Conservation (phyloP, 2,113 vertebrate genomes). For the Delphinapterus leucas region DNA sequence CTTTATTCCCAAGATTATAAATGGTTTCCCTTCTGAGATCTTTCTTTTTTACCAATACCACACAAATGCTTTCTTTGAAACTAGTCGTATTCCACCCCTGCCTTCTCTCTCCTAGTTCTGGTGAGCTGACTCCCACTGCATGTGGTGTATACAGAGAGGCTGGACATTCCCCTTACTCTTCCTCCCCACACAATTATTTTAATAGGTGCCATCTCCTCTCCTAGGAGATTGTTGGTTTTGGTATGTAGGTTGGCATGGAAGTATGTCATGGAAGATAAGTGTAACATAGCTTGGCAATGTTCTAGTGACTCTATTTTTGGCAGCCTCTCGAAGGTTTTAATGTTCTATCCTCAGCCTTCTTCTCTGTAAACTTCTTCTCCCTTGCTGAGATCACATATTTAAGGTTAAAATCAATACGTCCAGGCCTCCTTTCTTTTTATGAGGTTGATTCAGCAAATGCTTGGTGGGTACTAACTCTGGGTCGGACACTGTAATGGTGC, state of each 20-base stretch:
- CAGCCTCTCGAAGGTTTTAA: background rate
- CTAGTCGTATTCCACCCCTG: background rate
- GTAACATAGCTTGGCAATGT: background rate
- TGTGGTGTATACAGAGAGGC: background rate
- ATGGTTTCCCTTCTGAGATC: background rate
- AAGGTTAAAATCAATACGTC: background rate
- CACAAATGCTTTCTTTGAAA: background rate
- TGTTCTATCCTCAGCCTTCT: background rate
- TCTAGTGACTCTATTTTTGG: background rate
- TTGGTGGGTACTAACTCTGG: background rate
- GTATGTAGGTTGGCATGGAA: background rate
- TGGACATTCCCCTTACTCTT: background rate
- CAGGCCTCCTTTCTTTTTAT: background rate
- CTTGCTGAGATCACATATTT: background rate
- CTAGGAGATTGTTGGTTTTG: background rate
- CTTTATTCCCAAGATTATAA: background rate
- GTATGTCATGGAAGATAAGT: background rate
- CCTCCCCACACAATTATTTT: background rate
- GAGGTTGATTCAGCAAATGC: background rate
- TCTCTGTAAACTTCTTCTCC: background rate
- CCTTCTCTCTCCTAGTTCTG: background rate
- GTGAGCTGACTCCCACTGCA: background rate
- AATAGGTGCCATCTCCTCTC: background rate
- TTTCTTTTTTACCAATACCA: background rate
- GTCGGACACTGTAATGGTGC: background rate